Conservation (phyloP, 2,113 vertebrate species). For the Crotalus horridus region DNA sequence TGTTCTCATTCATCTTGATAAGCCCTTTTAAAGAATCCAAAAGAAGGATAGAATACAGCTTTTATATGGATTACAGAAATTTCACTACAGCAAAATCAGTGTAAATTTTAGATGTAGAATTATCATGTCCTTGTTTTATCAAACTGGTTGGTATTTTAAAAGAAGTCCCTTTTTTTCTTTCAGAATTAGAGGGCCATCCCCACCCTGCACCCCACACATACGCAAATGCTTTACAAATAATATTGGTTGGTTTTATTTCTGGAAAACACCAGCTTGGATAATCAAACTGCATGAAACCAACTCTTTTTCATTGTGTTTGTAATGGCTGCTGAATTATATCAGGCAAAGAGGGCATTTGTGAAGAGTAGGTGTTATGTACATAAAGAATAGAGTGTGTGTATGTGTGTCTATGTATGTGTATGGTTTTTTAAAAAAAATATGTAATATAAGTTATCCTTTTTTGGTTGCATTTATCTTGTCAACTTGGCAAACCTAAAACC, state of each 20-base stretch:
- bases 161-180: neutral
- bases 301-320: neutral
- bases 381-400: neutral
- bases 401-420: neutral
- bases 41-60: slow-evolving; percentile 65
- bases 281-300: neutral
- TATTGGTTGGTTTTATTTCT: slow-evolving; percentile 21
- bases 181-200: neutral
- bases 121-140: slow-evolving; percentile 63
- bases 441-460: neutral
- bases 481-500: neutral
- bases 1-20: slow-evolving; percentile 81
- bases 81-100: slow-evolving; percentile 54
- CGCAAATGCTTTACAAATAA: slow-evolving; percentile 11
- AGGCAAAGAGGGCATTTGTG: neutral
- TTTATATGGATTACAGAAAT: slow-evolving; percentile 59
- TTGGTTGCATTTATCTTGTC: neutral
- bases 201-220: neutral
- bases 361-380: neutral
- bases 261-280: slow-evolving; percentile 17
- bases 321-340: neutral
- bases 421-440: neutral
- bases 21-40: slow-evolving; percentile 73
- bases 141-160: slow-evolving; percentile 49
- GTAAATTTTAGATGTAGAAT: slow-evolving; percentile 73